Percentiles rank a stretch among this genome's conserved stretches.
These are phyloP conservation scores for Craniophora ligustri DNA, from an alignment of 2,888 invertebrate species.

Conservation along the genomic window DNA sequence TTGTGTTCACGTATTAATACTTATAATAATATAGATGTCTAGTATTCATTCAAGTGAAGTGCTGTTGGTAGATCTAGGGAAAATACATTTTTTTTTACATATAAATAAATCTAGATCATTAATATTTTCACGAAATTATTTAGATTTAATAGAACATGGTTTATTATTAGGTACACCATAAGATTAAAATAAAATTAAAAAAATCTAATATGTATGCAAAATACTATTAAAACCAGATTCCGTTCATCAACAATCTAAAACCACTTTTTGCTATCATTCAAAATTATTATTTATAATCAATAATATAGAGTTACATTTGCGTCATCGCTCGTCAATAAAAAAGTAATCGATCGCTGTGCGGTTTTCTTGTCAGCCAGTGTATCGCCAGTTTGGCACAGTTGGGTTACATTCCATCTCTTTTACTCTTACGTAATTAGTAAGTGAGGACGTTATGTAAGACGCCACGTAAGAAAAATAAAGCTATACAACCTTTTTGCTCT, in stretches of 20 bases:
- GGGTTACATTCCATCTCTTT: constrained; percentile 42
- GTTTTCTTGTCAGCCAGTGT: constrained; percentile 19
- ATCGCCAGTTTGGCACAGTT: constrained; percentile 11
- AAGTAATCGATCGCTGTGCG: constrained; percentile 1
- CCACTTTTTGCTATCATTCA: constrained; percentile 26
- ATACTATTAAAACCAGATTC: constrained; percentile 3
- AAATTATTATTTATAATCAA: constrained; percentile 4
- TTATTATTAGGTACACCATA: no score
- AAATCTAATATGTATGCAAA: no score
- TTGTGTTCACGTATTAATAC: no score
- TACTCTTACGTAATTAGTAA: constrained; percentile 47
- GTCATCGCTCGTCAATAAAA: constrained; percentile 13
- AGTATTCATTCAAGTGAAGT: no score
- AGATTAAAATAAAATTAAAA: no score
- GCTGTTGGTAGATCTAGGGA: no score
- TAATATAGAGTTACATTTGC: constrained; percentile 19
- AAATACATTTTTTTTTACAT: no score
- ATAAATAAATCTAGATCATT: no score
- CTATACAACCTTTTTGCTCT: constrained; percentile 56
- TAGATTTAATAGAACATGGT: no score
- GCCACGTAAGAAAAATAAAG: constrained; percentile 49
- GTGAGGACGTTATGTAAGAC: constrained; percentile 47
- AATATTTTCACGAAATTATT: no score
- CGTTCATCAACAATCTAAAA: constrained; percentile 4
- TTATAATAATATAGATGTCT: no score